Evolutionary conservation across 2,113 vertebrate genomes (phyloP), one percentile per base, ranked within the genome.

Genomic region (Morone chrysops): DNA sequence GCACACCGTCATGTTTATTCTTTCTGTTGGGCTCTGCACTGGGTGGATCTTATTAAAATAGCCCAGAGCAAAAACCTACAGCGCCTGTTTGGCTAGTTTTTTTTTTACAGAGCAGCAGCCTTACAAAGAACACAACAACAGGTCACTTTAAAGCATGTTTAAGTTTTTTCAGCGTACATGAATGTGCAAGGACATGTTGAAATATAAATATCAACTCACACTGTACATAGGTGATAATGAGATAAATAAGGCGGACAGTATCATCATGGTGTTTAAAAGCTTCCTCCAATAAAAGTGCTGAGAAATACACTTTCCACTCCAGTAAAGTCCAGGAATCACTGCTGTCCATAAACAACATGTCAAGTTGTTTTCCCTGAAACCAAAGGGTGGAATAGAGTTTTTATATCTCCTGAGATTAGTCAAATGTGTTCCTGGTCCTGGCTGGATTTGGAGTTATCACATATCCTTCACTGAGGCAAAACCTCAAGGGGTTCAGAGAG

Each of bases 1-100:
- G 7, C 17, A 57, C 17, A 11, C 16, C 38, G 2, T 31, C 31
- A 17, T 57, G 61, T 87, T 54, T 50, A 43, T 57, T 85, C 48
- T 70, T 4, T 57, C 38, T 9, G 48, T 8, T 43, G 0, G 12
- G 25, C 53, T 74, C 65, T 31, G 31, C 12, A 2, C 13, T 62
- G 82, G 74, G 59, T 48, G 73, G 45, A 20, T 38, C 70, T 2
- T 20, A 11, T 47, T 45, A 5, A 62, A 76, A 75, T 43, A 77
- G 70, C 57, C 43, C 50, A 4, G 8, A 70, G 45, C 59, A 1
- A 17, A 75, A 92, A 87, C 69, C 63, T 5, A 72, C 86, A 6
- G 20, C 18, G 47, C 94, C 80, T 62, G 93, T 93, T 90, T 43
- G 81, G 16, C 84, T 13, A 31, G 93, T 93, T 92, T 63, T n/a